phyloP scores from a whole-genome alignment of 2,113 vertebrate species.

The Cyanoramphus novaezelandiae region DNA sequence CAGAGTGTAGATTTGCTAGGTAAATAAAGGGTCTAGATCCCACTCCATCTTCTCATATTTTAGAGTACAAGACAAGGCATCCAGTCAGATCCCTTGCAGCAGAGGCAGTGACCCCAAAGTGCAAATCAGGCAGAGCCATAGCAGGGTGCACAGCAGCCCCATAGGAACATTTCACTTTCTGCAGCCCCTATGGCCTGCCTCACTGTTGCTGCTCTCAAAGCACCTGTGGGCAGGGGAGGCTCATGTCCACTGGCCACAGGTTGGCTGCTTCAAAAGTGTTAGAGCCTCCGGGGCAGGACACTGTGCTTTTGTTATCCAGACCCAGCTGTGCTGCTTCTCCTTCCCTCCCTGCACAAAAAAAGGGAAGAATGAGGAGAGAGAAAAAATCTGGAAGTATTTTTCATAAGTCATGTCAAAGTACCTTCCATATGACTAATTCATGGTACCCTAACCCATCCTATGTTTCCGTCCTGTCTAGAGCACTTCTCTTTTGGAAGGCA shows the following conservation, averaged over 20 bases:
- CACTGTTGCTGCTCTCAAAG: background rate
- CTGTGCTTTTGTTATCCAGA: background rate
- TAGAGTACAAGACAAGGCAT: background rate
- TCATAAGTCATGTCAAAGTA: background rate
- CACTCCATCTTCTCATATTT: background rate
- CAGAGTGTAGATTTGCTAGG: background rate
- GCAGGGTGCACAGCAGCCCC: background rate
- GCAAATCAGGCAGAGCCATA: background rate
- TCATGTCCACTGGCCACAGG: fast-evolving
- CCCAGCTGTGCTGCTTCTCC: background rate
- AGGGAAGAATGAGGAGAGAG: fast-evolving
- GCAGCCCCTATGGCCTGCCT: background rate
- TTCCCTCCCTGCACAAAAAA: background rate
- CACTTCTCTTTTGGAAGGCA: background rate
- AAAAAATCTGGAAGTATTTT: background rate
- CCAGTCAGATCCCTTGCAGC: background rate
- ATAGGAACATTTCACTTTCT: background rate
- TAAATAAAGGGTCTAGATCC: background rate
- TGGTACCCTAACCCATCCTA: too few species aligned
- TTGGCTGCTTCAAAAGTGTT: background rate
- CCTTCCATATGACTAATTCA: background rate
- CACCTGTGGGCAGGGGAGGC: background rate
- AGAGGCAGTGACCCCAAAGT: background rate
- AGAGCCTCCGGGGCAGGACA: background rate
- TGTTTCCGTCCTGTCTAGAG: background rate